Evolutionary conservation across 2,797 vertebrate species (phyloP).

Genomic region (Molothrus aeneus): DNA sequence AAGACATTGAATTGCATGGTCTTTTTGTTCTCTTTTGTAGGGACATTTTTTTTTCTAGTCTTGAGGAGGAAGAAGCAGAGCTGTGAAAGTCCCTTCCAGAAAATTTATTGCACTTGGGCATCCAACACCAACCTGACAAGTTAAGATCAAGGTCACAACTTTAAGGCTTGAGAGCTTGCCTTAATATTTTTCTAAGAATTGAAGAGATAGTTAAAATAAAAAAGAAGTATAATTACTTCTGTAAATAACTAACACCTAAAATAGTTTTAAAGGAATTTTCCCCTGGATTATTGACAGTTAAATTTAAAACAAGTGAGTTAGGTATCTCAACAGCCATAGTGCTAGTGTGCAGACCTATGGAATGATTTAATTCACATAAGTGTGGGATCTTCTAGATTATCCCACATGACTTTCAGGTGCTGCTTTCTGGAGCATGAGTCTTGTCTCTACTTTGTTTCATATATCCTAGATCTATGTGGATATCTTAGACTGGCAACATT

Average conservation of each 20-base stretch:
- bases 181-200: neutral
- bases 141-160: neutral
- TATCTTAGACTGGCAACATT: neutral
- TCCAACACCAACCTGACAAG: neutral
- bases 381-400: neutral
- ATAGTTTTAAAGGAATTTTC: neutral
- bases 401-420: neutral
- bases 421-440: neutral
- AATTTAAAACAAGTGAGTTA: neutral
- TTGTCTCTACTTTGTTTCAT: neutral
- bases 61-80: neutral
- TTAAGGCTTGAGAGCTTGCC: neutral
- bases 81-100: neutral
- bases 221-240: neutral
- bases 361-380: neutral
- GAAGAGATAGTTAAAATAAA: neutral
- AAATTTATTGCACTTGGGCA: neutral
- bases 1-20: neutral
- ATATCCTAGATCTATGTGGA: neutral
- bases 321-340: neutral
- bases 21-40: neutral
- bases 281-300: neutral
- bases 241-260: neutral
- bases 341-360: neutral
- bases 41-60: neutral